phyloP scores from a whole-genome alignment of 2,888 invertebrate genomes.

The Ophion costatus region DNA sequence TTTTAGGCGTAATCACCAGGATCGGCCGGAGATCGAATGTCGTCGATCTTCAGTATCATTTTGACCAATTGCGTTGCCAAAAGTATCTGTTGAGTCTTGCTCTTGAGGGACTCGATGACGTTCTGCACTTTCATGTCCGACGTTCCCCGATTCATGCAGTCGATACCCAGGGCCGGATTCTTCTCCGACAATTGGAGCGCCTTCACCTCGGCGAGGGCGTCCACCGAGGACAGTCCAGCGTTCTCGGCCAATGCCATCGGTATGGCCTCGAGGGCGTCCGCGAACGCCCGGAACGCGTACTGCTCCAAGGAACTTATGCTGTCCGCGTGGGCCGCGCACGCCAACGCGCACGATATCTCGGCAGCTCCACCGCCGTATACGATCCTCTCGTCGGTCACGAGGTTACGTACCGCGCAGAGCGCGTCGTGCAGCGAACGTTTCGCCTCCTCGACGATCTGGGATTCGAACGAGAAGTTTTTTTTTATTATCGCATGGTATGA shows the following conservation, averaged over 20 bases:
- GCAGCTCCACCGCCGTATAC: slow-evolving; percentile 99
- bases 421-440: slow-evolving; percentile 91
- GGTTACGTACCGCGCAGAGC: slow-evolving; percentile 89
- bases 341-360: slow-evolving; percentile 97
- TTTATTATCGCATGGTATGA: not conserved
- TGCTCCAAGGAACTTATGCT: slow-evolving; percentile 96
- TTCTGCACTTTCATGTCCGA: slow-evolving; percentile 96
- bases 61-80: slow-evolving; percentile 99
- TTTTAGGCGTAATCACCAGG: slow-evolving; percentile 69
- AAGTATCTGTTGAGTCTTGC: slow-evolving; percentile 98
- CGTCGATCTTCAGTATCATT: slow-evolving; percentile 99
- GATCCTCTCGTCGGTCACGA: slow-evolving; percentile 89
- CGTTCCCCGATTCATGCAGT: slow-evolving; percentile 94
- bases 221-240: slow-evolving; percentile 96
- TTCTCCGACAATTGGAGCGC: slow-evolving; percentile 93
- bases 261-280: slow-evolving; percentile 97
- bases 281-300: slow-evolving; percentile 97
- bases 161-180: slow-evolving; percentile 95
- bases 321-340: slow-evolving; percentile 95
- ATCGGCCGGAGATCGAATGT: slow-evolving; percentile 89
- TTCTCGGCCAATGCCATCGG: slow-evolving; percentile 99
- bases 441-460: slow-evolving; percentile 89
- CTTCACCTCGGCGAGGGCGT: slow-evolving; percentile 95
- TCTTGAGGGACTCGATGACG: slow-evolving; percentile 98
- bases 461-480: slow-evolving; percentile 17